Percentiles rank a stretch among this genome's conserved stretches.
Evolutionary conservation across 2,888 invertebrate genomes (phyloP).

Genomic region (Chironomus riparius): DNA sequence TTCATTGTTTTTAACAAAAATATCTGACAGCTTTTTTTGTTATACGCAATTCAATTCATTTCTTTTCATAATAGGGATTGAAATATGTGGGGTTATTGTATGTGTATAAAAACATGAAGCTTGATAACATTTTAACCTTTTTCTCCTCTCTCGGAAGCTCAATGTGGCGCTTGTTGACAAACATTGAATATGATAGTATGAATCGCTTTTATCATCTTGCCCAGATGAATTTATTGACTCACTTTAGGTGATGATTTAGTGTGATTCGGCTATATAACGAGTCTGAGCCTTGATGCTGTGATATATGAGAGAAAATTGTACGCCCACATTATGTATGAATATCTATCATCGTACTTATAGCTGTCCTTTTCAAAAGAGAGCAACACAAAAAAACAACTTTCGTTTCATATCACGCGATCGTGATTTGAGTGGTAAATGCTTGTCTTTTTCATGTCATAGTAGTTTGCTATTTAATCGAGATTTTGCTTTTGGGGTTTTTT

Average conservation of each 20-base stretch:
- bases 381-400: background rate
- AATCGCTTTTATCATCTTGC: background rate
- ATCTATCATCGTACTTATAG: background rate
- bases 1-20: too few species aligned
- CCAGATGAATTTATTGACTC: background rate
- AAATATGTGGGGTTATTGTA: background rate
- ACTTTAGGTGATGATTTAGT: background rate
- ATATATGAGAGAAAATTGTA: too few species aligned
- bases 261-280: background rate
- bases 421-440: conserved; percentile 9
- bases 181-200: background rate
- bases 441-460: background rate
- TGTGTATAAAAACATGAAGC: background rate
- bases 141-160: background rate
- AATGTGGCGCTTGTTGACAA: background rate
- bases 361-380: too few species aligned
- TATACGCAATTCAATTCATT: background rate
- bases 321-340: background rate
- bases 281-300: background rate
- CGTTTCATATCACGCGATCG: conserved; percentile 10
- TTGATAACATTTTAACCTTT: conserved; percentile 3
- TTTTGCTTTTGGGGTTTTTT: too few species aligned
- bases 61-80: background rate
- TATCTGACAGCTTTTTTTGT: background rate
- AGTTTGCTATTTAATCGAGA: too few species aligned